These are phyloP conservation scores for Momotus momota DNA, from an alignment of 2,797 vertebrate genomes.

Conservation along the genomic window DNA sequence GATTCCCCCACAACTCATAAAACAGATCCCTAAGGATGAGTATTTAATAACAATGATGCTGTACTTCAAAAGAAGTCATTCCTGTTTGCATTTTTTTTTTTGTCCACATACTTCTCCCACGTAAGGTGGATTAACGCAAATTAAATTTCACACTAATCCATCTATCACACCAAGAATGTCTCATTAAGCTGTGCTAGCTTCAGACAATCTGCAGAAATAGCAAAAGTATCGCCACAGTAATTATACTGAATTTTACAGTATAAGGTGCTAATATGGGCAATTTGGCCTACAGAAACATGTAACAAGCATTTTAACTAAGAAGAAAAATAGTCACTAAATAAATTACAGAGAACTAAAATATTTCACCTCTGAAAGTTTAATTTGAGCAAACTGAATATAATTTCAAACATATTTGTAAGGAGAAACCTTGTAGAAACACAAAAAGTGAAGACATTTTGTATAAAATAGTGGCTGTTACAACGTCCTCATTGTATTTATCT, in stretches of 20 bases:
- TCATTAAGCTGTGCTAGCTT: not conserved
- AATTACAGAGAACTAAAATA: not conserved
- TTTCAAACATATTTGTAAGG: not conserved
- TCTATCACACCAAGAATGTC: not conserved
- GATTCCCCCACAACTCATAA: not conserved
- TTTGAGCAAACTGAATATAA: not conserved
- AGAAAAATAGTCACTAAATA: not conserved
- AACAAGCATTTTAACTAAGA: not conserved
- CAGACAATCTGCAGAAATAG: not conserved
- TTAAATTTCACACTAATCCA: conserved; percentile 32
- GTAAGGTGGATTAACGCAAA: not conserved
- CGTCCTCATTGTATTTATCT: not conserved
- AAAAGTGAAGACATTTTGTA: not conserved
- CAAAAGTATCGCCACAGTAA: not conserved
- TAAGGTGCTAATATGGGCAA: not conserved
- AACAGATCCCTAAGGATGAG: not conserved
- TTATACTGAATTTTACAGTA: not conserved
- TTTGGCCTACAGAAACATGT: not conserved
- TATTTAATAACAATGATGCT: not conserved
- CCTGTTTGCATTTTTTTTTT: not conserved
- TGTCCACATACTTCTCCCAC: not conserved
- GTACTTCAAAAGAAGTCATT: conserved; percentile 1
- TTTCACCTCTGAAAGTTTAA: not conserved
- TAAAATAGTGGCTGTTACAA: not conserved
- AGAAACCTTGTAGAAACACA: not conserved